A percentile compares a stretch with the other conserved stretches of the same genome.
Evolutionary conservation across 2,797 vertebrate genomes (phyloP).

Genomic region (Diplodus sargus): DNA sequence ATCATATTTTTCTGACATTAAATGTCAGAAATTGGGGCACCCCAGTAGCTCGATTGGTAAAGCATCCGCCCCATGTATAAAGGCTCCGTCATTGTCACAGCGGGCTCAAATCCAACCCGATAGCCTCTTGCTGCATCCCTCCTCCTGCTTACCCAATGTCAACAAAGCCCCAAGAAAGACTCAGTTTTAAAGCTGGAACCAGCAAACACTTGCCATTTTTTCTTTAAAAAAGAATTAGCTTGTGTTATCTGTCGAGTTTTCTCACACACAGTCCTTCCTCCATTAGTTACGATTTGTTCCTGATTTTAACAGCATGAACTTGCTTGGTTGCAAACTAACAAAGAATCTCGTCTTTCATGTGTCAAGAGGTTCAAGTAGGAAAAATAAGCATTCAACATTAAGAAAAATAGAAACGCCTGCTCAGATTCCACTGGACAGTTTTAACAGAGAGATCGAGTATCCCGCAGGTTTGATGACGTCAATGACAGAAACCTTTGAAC

Average conservation of each 20-base stretch:
- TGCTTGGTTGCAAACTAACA: not conserved
- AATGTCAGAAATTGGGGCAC: too few relatives aligned
- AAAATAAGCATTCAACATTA: conserved; percentile 12
- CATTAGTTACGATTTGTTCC: not conserved
- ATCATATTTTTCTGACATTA: too few relatives aligned
- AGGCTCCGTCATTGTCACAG: too few relatives aligned
- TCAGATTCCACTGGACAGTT: conserved; percentile 33
- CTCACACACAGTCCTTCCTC: not conserved
- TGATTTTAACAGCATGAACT: not conserved
- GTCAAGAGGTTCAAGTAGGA: not conserved
- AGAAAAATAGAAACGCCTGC: conserved; percentile 5
- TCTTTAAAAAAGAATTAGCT: too few relatives aligned
- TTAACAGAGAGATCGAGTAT: conserved; percentile 10
- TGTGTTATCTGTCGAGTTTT: not conserved
- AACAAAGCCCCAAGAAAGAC: too few relatives aligned
- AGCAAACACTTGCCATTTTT: too few relatives aligned
- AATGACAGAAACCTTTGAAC: conserved; percentile 51
- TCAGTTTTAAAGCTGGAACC: too few relatives aligned
- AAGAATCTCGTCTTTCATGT: not conserved
- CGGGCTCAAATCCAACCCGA: too few relatives aligned
- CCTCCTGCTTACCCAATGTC: too few relatives aligned
- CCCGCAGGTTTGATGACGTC: conserved; percentile 50
- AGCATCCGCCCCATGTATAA: too few relatives aligned
- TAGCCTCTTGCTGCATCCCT: too few relatives aligned
- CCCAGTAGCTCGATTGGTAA: too few relatives aligned